A percentile compares a stretch with the other conserved stretches of the same genome.
Evolutionary conservation across 2,797 vertebrate genomes (phyloP).

Genomic region (Cuculus canorus): DNA sequence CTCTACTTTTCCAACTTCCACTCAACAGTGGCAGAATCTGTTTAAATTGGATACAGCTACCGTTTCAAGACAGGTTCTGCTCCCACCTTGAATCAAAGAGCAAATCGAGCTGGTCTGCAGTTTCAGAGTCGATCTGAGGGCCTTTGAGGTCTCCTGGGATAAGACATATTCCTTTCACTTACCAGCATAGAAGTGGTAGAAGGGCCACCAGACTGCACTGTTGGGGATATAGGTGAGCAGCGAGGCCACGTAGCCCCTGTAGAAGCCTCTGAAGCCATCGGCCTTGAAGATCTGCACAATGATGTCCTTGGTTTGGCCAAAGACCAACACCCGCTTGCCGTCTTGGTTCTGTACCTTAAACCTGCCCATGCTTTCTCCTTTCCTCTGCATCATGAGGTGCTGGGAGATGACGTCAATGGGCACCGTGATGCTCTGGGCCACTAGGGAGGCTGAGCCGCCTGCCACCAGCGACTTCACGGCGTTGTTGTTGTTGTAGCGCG

Average conservation of each 20-base stretch:
- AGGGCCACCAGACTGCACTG: slow-evolving; percentile 98
- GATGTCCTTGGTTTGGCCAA: slow-evolving; percentile 93
- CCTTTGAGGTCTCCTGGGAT: neutral
- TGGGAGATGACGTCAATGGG: slow-evolving; percentile 95
- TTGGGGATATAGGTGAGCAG: slow-evolving; percentile 98
- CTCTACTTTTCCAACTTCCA: neutral
- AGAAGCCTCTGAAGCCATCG: slow-evolving; percentile 92
- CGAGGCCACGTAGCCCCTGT: slow-evolving; percentile 94
- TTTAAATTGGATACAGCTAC: neutral
- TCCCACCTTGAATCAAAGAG: neutral
- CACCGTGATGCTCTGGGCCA: slow-evolving; percentile 97
- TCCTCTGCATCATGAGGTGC: slow-evolving; percentile 97
- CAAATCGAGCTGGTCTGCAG: accelerated
- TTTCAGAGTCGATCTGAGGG: accelerated
- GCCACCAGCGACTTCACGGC: slow-evolving; percentile 93
- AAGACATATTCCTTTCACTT: neutral
- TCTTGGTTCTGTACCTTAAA: slow-evolving; percentile 77
- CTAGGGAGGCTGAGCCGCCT: slow-evolving; percentile 91
- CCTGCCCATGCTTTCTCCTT: slow-evolving; percentile 86
- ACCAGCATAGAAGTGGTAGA: slow-evolving; percentile 98
- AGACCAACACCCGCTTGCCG: slow-evolving; percentile 76
- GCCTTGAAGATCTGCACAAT: slow-evolving; percentile 89
- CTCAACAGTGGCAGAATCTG: neutral
- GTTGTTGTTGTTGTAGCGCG: slow-evolving; percentile 89
- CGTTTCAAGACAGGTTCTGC: neutral